These are phyloP conservation scores for Hoplostethus mediterraneus DNA, from an alignment of 2,797 vertebrate genomes.

Conservation along the genomic window DNA sequence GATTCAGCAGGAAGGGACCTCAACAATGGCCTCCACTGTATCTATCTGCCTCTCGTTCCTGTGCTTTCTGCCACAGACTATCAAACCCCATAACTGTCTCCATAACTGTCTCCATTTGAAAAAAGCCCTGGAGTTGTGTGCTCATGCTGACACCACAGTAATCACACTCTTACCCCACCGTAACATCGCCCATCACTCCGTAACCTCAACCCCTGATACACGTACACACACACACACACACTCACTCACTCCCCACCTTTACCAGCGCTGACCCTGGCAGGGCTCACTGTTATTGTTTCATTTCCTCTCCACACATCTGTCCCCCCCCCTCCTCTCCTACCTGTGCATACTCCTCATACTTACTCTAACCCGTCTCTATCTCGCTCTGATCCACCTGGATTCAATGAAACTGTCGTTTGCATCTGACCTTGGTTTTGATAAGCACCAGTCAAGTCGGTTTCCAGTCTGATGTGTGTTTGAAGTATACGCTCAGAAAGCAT, in stretches of 20 bases:
- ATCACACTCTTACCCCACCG: slow-evolving; percentile 1
- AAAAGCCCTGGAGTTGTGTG: neutral
- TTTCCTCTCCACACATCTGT: slow-evolving; percentile 63
- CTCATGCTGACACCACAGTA: slow-evolving; percentile 8
- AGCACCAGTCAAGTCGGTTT: slow-evolving; percentile 17
- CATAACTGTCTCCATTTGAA: neutral
- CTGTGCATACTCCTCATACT: slow-evolving; percentile 59
- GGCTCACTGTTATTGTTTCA: slow-evolving; percentile 72
- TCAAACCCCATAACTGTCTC: neutral
- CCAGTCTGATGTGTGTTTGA: slow-evolving; percentile 2
- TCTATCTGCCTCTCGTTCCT: neutral
- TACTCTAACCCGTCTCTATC: slow-evolving; percentile 47
- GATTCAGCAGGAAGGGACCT: neutral
- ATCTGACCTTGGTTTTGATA: slow-evolving; percentile 3
- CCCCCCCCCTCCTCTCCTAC: slow-evolving; percentile 41
- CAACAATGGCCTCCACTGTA: neutral
- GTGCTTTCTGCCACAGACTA: slow-evolving; percentile 11
- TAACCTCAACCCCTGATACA: neutral
- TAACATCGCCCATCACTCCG: slow-evolving; percentile 1
- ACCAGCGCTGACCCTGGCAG: slow-evolving; percentile 1
- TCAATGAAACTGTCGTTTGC: slow-evolving; percentile 10
- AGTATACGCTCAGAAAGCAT: slow-evolving; percentile 1
- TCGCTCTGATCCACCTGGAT: slow-evolving; percentile 54
- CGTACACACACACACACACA: slow-evolving; percentile 12
- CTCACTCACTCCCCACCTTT: slow-evolving; percentile 26